Evolutionary conservation across 2,113 vertebrate species (phyloP), one percentile per base, ranked within the genome.

Genomic region (Dicrurus megarhynchus): DNA sequence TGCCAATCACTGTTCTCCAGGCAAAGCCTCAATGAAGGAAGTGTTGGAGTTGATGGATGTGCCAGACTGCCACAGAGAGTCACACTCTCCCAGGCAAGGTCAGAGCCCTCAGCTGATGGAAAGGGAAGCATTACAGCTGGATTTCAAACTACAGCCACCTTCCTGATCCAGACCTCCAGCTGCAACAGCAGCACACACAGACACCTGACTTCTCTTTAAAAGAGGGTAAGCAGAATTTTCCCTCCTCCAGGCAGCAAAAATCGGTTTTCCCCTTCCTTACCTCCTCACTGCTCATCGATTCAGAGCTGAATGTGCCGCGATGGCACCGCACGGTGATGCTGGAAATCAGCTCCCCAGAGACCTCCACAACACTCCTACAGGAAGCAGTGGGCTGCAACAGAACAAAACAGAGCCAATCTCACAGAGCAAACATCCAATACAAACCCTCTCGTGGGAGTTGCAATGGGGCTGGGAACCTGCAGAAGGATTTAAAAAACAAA

Each of bases 231-330:
- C 28, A 55, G 39, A 49, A 44, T 26, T 74, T 78, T 56, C 5
- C 0, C 65, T 39, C 18, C 24, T 39, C 33, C 13, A 53, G n/a
- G 61, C 44, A 75, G 49, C 28, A 64, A 20, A 47, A 75, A 21
- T 22, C 1, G 1, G 9, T 22, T 70, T 80, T 63, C 14, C 30
- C 21, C 3, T 37, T 22, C 8, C 91, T 16, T 89, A 98, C 98
- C 98, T 98, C 98, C 65, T 98, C 98, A 0, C 98, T 98, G 97
- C 98, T 98, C 87, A 52, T 24, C 0, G 98, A 98, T 41, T 98
- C 98, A 0, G 98, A 98, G n/a, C 94, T 89, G 90, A 89, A 91
- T 0, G 22, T 14, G 16, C 71, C 7, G 27, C 17, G 96, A 30
- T 22, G 90, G 89, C 98, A 98, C n/a, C 35, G 79, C 47, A 96